Conservation (phyloP, 1,140 invertebrate genomes). For the Neotoxoptera formosana region DNA sequence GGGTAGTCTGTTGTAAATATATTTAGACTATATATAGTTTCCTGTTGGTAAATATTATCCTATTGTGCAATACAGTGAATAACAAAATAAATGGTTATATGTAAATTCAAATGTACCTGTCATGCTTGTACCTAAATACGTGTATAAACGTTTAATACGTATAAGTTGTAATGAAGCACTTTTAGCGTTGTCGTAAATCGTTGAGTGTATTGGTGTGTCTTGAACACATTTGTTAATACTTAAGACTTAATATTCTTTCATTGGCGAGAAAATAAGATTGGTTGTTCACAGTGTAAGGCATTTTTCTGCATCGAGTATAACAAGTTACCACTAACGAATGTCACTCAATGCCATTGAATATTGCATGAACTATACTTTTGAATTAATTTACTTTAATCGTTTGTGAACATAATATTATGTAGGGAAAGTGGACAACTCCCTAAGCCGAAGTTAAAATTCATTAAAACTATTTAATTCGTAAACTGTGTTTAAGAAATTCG, state of each 20-base stretch:
- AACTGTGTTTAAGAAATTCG: background rate
- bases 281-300: background rate
- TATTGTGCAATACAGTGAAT: background rate
- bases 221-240: background rate
- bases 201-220: background rate
- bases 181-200: background rate
- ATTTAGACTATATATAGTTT: background rate
- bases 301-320: background rate
- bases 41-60: background rate
- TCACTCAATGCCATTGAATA: background rate
- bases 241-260: background rate
- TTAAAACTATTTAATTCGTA: background rate
- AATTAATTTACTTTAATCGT: background rate
- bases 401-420: background rate
- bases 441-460: background rate
- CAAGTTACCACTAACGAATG: background rate
- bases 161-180: background rate
- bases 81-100: background rate
- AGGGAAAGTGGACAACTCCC: background rate
- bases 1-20: background rate
- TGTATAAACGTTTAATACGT: background rate
- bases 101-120: background rate
- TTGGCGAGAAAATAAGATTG: background rate
- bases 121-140: background rate
- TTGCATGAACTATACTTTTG: background rate